Conservation (phyloP, 2,113 vertebrate genomes). For the Rhinolophus sinicus region DNA sequence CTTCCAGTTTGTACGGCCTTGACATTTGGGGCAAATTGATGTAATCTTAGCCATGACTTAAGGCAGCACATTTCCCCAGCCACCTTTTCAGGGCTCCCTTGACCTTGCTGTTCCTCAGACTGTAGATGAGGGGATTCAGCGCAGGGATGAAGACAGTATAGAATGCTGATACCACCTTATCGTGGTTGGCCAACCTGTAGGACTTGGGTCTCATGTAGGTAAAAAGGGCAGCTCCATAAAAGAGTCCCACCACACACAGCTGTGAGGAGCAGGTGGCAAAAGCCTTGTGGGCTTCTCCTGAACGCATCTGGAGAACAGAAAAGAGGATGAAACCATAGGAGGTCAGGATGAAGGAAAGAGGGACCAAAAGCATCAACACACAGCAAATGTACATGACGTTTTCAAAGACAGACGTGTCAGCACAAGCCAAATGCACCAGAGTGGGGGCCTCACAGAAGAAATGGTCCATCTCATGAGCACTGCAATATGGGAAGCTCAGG, state of each 20-base stretch:
- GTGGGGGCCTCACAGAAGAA: conserved; percentile 28
- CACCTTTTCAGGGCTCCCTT: background rate
- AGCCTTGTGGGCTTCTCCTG: background rate
- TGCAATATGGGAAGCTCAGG: background rate
- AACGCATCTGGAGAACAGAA: background rate
- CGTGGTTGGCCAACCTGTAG: background rate
- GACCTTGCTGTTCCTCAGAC: too few species aligned
- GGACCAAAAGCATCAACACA: background rate
- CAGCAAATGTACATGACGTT: background rate
- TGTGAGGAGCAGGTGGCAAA: conserved; percentile 33
- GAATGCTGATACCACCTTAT: background rate
- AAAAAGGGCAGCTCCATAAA: background rate
- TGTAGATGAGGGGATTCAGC: too few species aligned
- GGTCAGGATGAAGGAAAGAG: background rate
- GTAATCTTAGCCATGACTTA: background rate
- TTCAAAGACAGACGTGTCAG: background rate
- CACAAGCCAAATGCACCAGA: background rate
- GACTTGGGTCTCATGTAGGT: conserved; percentile 7
- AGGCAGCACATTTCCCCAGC: background rate
- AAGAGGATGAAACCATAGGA: background rate
- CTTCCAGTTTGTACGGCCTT: too few species aligned
- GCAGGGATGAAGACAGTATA: background rate
- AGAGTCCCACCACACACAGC: background rate
- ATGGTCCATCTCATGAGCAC: background rate
- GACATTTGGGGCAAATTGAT: background rate